phyloP scores from a whole-genome alignment of 2,888 invertebrate genomes.

The Ophion obscuratus region DNA sequence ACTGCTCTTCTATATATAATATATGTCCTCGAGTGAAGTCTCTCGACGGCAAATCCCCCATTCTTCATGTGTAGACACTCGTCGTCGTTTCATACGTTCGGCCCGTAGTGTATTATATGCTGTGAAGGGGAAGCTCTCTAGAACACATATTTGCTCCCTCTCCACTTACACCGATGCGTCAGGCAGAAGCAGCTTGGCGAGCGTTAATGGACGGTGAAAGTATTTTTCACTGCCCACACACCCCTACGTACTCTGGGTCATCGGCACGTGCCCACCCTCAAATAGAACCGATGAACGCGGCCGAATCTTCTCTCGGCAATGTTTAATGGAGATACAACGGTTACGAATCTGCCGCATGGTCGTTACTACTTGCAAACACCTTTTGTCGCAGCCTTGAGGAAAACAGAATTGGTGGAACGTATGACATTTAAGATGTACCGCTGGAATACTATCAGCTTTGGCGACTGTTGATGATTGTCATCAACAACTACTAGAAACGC shows the following conservation, averaged over 20 bases:
- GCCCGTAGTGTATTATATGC: slow-evolving; percentile 27
- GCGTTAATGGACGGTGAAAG: slow-evolving; percentile 65
- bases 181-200: slow-evolving; percentile 62
- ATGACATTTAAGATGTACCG: neutral
- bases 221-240: slow-evolving; percentile 52
- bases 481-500: neutral
- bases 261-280: slow-evolving; percentile 62
- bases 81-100: slow-evolving; percentile 54
- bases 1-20: neutral
- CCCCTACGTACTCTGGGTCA: slow-evolving; percentile 42
- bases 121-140: slow-evolving; percentile 18
- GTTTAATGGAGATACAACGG: neutral
- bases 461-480: neutral
- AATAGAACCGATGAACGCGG: slow-evolving; percentile 54
- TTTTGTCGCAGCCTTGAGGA: neutral
- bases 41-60: slow-evolving; percentile 35
- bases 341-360: neutral
- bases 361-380: neutral
- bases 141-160: slow-evolving; percentile 60
- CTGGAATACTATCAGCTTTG: neutral
- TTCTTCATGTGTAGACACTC: slow-evolving; percentile 29
- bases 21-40: slow-evolving; percentile 43
- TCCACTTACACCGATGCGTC: slow-evolving; percentile 57
- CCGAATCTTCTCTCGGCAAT: neutral
- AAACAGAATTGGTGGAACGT: neutral